These are phyloP conservation scores for Lethenteron camtschaticum DNA, from an alignment of 2,113 vertebrate species.

Conservation along the genomic window DNA sequence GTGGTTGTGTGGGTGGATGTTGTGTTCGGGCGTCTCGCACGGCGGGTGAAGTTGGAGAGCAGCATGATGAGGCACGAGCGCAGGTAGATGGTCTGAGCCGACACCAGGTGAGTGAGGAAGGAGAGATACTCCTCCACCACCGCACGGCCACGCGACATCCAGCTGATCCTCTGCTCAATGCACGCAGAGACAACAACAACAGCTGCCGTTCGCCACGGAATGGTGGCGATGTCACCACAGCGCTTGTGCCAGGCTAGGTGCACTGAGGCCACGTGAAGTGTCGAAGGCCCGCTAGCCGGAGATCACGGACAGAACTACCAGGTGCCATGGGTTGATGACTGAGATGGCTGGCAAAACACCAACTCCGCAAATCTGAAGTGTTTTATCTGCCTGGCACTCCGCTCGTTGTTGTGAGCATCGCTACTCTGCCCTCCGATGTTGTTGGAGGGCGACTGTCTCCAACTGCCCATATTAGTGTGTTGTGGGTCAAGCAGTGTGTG, in stretches of 20 bases:
- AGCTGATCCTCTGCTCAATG: slow-evolving; percentile 38
- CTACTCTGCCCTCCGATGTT: not conserved
- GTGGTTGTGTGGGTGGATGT: too few relatives aligned
- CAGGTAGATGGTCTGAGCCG: slow-evolving; percentile 77
- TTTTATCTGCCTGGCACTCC: not conserved
- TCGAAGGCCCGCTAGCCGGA: not conserved
- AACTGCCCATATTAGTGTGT: not conserved
- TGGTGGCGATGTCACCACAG: not conserved
- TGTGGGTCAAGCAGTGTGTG: not conserved
- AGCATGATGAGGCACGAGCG: slow-evolving; percentile 57
- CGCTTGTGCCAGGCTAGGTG: not conserved
- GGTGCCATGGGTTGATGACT: slow-evolving; percentile 25
- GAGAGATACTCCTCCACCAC: slow-evolving; percentile 77
- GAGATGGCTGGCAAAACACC: too few relatives aligned
- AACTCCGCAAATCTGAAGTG: too few relatives aligned
- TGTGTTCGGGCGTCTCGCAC: slow-evolving; percentile 7
- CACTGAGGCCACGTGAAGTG: not conserved
- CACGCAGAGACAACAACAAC: not conserved
- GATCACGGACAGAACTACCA: not conserved
- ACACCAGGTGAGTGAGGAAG: slow-evolving; percentile 73
- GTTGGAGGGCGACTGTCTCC: too few relatives aligned
- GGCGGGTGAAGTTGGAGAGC: slow-evolving; percentile 34
- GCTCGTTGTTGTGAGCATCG: not conserved
- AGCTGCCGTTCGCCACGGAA: not conserved
- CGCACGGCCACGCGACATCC: slow-evolving; percentile 44